phyloP scores from a whole-genome alignment of 2,888 invertebrate species.

The Sarcophaga subvicina region DNA sequence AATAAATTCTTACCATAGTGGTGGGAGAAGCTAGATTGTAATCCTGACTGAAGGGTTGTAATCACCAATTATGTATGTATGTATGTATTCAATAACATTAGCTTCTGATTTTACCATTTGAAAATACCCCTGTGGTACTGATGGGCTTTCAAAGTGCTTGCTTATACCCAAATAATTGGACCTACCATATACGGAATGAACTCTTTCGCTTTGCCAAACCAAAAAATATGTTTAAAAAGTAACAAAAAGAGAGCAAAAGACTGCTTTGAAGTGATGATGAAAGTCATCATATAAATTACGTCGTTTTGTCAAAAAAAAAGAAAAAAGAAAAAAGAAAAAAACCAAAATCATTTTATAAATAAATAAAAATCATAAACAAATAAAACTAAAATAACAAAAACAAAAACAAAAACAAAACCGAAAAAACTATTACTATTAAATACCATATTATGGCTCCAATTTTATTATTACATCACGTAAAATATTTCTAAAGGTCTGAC shows the following conservation, averaged over 20 bases:
- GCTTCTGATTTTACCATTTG: no score
- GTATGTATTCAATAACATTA: no score
- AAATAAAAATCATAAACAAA: neutral
- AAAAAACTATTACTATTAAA: slow-evolving; percentile 21
- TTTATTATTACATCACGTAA: slow-evolving; percentile 51
- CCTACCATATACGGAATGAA: neutral
- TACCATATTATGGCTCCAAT: slow-evolving; percentile 38
- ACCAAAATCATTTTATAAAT: slow-evolving; percentile 28
- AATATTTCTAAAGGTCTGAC: slow-evolving; percentile 18
- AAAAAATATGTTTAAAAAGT: neutral
- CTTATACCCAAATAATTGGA: no score
- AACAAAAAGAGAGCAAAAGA: neutral
- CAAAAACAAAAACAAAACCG: neutral
- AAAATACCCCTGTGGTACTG: no score
- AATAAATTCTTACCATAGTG: no score
- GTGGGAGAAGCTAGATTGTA: no score
- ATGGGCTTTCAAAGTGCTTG: no score
- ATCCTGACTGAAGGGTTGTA: no score
- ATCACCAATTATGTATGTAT: no score
- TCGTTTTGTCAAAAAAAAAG: slow-evolving; percentile 13
- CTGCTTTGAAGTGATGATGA: slow-evolving; percentile 28
- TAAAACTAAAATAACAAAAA: neutral
- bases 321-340: neutral
- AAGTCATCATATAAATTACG: slow-evolving; percentile 46
- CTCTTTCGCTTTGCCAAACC: neutral